Conservation (phyloP, 2,113 vertebrate species). For the Thunnus maccoyii region DNA sequence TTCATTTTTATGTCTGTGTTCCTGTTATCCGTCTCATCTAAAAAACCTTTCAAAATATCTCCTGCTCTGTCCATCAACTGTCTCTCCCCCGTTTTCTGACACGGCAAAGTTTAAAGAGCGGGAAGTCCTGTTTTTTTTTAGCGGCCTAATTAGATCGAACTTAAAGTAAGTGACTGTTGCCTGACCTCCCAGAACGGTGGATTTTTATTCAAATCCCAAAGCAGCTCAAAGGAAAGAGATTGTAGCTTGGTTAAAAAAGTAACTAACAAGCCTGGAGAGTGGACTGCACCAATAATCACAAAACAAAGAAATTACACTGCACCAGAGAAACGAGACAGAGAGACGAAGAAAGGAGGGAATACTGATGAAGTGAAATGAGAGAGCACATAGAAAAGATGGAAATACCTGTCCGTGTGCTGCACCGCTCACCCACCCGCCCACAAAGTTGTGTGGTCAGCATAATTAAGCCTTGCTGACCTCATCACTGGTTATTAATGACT, state of each 20-base stretch:
- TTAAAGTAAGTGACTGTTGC: slow-evolving; percentile 50
- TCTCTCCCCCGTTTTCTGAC: not conserved
- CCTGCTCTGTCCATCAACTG: not conserved
- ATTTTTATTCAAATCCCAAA: slow-evolving; percentile 54
- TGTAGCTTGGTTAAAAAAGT: not conserved
- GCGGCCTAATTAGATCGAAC: slow-evolving; percentile 54
- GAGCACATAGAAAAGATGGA: not conserved
- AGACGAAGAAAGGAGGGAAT: not conserved
- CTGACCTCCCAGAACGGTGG: slow-evolving; percentile 34
- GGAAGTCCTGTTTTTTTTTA: slow-evolving; percentile 25
- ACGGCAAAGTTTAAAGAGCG: slow-evolving; percentile 16
- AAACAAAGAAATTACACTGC: not conserved
- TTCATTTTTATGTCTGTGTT: not conserved
- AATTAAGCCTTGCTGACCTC: not conserved
- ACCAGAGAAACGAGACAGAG: not conserved
- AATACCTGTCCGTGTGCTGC: not conserved
- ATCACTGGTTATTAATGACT: slow-evolving; percentile 20
- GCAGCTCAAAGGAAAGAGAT: slow-evolving; percentile 23
- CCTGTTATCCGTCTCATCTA: not conserved
- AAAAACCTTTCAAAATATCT: not conserved
- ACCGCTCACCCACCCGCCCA: not conserved
- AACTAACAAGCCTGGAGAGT: slow-evolving; percentile 19
- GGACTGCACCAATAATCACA: slow-evolving; percentile 14
- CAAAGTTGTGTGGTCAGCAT: slow-evolving; percentile 8
- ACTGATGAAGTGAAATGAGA: not conserved